Conservation (phyloP, 2,113 vertebrate genomes). For the Argyrosomus japonicus region DNA sequence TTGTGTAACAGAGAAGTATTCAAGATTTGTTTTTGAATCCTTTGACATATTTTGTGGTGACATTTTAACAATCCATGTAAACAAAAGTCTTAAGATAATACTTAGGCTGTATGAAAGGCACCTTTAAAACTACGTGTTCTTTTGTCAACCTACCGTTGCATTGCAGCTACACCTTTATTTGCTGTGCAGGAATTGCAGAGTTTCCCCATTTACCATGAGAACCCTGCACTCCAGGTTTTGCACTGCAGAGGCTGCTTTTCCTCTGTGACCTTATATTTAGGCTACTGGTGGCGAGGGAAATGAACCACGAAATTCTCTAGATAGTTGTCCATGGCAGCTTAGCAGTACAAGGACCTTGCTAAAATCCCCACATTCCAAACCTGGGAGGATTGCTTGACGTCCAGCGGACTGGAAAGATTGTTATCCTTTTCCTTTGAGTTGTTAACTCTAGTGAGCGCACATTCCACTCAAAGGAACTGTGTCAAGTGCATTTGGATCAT, state of each 20-base stretch:
- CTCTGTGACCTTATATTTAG: background rate
- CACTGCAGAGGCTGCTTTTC: background rate
- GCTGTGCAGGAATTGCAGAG: background rate
- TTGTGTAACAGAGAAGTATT: background rate
- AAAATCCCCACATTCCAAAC: conserved; percentile 68
- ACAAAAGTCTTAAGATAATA: background rate
- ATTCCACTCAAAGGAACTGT: conserved; percentile 26
- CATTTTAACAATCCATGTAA: background rate
- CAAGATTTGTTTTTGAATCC: background rate
- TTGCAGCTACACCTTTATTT: background rate
- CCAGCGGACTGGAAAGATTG: conserved; percentile 69
- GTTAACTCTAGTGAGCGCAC: conserved; percentile 8
- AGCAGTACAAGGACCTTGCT: conserved; percentile 14
- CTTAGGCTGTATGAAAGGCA: background rate
- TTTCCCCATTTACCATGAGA: conserved; percentile 54
- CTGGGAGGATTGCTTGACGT: conserved; percentile 50
- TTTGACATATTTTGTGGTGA: background rate
- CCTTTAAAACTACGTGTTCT: background rate
- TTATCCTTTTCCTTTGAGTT: conserved; percentile 53
- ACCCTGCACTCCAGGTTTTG: conserved; percentile 63
- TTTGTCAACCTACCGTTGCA: background rate
- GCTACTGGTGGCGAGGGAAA: background rate
- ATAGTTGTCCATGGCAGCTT: conserved; percentile 34
- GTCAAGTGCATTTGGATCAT: background rate
- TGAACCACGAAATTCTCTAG: conserved; percentile 11